A percentile compares a stretch with the other conserved stretches of the same genome.
Conservation (phyloP, 2,113 vertebrate genomes). For the Pluvianellus socialis region DNA sequence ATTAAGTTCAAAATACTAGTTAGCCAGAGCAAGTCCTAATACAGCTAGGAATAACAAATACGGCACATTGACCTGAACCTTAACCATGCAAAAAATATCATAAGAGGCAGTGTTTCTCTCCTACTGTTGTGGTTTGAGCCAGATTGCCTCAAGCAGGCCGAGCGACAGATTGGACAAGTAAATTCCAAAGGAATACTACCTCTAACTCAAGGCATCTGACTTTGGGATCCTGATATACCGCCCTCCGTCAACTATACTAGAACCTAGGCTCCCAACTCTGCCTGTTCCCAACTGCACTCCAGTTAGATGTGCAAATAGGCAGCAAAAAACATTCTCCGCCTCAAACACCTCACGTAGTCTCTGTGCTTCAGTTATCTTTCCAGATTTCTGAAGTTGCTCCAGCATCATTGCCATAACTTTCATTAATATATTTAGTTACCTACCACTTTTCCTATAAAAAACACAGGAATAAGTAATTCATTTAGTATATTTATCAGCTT, state of each 20-base stretch:
- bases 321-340: not conserved
- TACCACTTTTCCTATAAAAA: not conserved
- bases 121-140: no score
- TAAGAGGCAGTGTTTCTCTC: not conserved
- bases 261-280: not conserved
- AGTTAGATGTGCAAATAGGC: not conserved
- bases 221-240: not conserved
- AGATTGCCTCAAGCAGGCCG: no score
- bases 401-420: not conserved
- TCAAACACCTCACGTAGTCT: not conserved
- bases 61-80: not conserved
- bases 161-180: not conserved
- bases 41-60: not conserved
- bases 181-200: not conserved
- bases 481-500: not conserved
- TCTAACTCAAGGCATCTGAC: not conserved
- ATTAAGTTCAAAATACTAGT: not conserved
- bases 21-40: not conserved
- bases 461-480: not conserved
- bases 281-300: not conserved
- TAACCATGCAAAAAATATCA: not conserved
- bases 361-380: not conserved
- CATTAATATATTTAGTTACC: not conserved
- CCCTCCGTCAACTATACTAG: not conserved
- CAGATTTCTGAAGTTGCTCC: not conserved